A percentile compares a stretch with the other conserved stretches of the same genome.
phyloP scores from a whole-genome alignment of 2,113 vertebrate species.

The Mesocricetus auratus region DNA sequence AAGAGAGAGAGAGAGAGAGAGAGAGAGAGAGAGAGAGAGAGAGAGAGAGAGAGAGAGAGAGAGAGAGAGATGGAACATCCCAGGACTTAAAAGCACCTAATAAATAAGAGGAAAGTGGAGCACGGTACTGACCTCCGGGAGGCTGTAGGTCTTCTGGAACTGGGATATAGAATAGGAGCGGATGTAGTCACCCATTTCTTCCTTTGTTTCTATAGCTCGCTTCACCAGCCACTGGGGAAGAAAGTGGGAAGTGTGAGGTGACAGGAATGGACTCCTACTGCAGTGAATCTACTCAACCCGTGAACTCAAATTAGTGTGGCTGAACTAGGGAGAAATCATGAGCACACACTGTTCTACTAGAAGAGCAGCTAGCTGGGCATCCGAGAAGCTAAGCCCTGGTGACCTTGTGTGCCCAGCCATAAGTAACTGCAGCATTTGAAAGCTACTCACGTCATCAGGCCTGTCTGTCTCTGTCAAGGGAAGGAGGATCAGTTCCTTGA shows the following conservation, averaged over 20 bases:
- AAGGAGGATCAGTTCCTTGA: not conserved
- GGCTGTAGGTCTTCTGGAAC: constrained; percentile 95
- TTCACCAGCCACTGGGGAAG: constrained; percentile 96
- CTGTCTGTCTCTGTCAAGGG: not conserved
- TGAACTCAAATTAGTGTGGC: not conserved
- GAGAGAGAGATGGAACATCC: too few relatives aligned
- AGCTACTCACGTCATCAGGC: not conserved
- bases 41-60: too few relatives aligned
- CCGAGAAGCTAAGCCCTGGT: not conserved
- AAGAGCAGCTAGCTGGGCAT: not conserved
- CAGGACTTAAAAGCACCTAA: not conserved
- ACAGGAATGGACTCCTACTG: not conserved
- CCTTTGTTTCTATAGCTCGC: constrained; percentile 97
- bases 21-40: too few relatives aligned
- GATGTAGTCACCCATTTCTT: constrained; percentile 98
- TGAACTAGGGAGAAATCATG: not conserved
- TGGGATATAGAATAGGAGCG: constrained; percentile 96
- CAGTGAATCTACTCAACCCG: not conserved
- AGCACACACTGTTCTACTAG: not conserved
- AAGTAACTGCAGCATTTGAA: not conserved
- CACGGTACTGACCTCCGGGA: constrained; percentile 92
- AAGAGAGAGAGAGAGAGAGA: too few relatives aligned
- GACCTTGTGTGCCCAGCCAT: not conserved
- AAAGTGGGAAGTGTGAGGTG: not conserved
- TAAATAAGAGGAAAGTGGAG: too few relatives aligned